Evolutionary conservation across 2,113 vertebrate genomes (phyloP).

Genomic region (Ceuthmochares aereus): DNA sequence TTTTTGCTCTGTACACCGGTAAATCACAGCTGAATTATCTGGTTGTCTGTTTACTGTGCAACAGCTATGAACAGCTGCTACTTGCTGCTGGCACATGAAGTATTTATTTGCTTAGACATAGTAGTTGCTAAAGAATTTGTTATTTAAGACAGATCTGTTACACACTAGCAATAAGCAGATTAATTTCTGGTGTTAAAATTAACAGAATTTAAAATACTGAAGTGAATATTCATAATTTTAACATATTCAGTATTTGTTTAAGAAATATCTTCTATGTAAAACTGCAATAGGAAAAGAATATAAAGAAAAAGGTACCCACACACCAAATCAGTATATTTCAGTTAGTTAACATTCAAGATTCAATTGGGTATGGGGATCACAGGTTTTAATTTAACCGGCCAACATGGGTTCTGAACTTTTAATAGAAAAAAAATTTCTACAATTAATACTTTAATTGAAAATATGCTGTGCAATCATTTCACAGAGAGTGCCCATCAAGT

Average conservation of each 20-base stretch:
- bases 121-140: not conserved
- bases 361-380: not conserved
- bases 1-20: not conserved
- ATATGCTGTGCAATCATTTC: not conserved
- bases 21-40: not conserved
- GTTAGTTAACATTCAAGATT: not conserved
- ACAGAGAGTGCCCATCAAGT: not conserved
- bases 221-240: not conserved
- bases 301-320: not conserved
- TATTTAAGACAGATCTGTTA: not conserved
- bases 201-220: not conserved
- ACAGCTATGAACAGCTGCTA: not conserved
- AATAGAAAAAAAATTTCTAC: not conserved
- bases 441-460: not conserved
- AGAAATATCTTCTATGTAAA: not conserved
- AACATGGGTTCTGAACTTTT: not conserved
- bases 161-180: not conserved
- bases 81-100: not conserved
- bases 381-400: not conserved
- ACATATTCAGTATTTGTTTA: not conserved
- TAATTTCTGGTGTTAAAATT: not conserved
- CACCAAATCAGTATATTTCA: not conserved
- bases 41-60: not conserved
- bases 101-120: not conserved
- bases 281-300: not conserved